A percentile compares a stretch with the other conserved stretches of the same genome.
phyloP scores from a whole-genome alignment of 2,797 vertebrate species.

The Hydrolagus colliei region DNA sequence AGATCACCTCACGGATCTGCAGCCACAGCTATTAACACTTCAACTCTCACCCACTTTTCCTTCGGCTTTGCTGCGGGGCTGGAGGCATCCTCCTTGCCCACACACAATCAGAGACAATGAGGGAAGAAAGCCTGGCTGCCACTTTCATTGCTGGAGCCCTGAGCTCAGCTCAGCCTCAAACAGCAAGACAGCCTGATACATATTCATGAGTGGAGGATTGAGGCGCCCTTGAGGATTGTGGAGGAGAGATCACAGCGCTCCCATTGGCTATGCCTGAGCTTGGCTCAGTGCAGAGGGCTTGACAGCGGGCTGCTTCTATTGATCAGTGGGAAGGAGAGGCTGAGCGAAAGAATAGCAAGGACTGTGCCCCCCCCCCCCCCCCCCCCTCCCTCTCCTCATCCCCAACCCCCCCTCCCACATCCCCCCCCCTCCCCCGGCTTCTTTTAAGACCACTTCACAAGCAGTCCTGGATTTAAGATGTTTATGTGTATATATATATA shows the following conservation, averaged over 20 bases:
- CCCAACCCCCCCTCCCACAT: no score
- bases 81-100: no score
- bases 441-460: neutral
- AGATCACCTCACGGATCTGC: neutral
- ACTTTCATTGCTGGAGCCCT: neutral
- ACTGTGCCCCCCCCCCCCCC: no score
- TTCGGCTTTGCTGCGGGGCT: no score
- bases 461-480: neutral
- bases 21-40: neutral
- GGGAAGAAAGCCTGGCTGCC: no score
- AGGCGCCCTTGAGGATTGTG: neutral
- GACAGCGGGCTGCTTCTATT: neutral
- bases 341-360: neutral
- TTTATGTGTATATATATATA: no score
- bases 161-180: neutral
- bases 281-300: neutral
- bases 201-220: slow-evolving; percentile 31
- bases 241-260: neutral
- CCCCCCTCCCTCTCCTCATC: no score
- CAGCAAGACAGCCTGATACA: neutral
- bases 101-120: no score
- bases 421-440: neutral
- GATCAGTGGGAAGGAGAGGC: neutral
- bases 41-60: neutral
- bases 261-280: slow-evolving; percentile 30